Evolutionary conservation across 2,888 invertebrate genomes (phyloP), one percentile per base, ranked within the genome.

Genomic region (Drosophila fulvimacula): DNA sequence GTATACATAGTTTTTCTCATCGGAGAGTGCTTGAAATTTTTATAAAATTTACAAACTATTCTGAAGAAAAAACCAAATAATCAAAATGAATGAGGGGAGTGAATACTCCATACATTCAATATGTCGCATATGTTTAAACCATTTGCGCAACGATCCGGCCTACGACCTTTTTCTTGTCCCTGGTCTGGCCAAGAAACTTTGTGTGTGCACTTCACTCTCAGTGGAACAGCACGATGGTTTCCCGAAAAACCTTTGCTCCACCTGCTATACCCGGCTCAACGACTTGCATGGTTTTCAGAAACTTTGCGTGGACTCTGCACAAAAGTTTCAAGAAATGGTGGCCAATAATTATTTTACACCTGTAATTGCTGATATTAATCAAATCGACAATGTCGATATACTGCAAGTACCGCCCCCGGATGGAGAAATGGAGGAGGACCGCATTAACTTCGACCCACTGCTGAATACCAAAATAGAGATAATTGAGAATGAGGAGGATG

Each of bases 161-260:
- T 84, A 88, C 49, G 90, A 91, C 70, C 56, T 91, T 6, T 91
- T 91, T 67, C 52, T 81, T 21, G 79, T 90, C n/a, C 90, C 91
- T 7, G 91, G 90, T 30, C 69, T 91, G 59, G 88, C 85, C 32
- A 89, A 91, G 52, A 92, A 91, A 70, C 66, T 92, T 13, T 82
- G 84, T 63, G 79, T 87, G 48, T 92, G 91, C 64, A 91, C 92
- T 9, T 88, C 92, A 5, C 69, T 92, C 17, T 80, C 82, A 0
- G 90, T 91, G 69, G 91, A 91, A 17, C 86, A 81, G 41, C 83
- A 89, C 59, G 91, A 91, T 70, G 92, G 91, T 5, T 92, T 89
- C 36, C 92, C 91, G 7, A 88, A 83, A 48, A 89, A 81, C 55
- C 80, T 91, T 17, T 91, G 91, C 68, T 76, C 79, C 11, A 71